Evolutionary conservation across 2,113 vertebrate genomes (phyloP).

Genomic region (Centropus unirufus): DNA sequence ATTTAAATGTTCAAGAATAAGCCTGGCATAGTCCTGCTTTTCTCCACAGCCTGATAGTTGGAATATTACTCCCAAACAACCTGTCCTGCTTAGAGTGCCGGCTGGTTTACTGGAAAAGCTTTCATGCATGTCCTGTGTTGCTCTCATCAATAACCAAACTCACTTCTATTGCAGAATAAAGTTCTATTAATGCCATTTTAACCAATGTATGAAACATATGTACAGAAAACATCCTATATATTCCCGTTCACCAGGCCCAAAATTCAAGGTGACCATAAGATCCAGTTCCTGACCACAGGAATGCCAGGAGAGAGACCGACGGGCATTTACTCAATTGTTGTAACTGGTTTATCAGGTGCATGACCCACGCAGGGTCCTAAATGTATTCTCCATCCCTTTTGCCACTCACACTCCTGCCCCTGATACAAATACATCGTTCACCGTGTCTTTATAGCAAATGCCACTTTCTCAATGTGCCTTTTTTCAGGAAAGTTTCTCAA

Average conservation of each 20-base stretch:
- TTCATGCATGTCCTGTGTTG: neutral
- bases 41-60: neutral
- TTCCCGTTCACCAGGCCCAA: neutral
- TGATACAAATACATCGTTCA: neutral
- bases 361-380: rapidly evolving
- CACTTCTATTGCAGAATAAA: neutral
- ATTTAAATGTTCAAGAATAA: neutral
- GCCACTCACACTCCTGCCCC: neutral
- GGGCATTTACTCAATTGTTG: neutral
- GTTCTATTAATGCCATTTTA: neutral
- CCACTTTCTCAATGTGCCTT: neutral
- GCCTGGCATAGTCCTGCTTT: neutral
- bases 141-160: neutral
- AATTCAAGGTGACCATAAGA: neutral
- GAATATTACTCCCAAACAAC: neutral
- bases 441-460: rapidly evolving
- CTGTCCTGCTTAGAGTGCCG: neutral
- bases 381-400: neutral
- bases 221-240: neutral
- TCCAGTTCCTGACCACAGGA: neutral
- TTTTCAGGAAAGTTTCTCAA: neutral
- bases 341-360: neutral
- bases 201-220: rapidly evolving
- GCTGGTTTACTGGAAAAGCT: neutral
- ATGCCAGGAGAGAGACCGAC: rapidly evolving